Conservation (phyloP, 2,888 invertebrate genomes). For the Sarcophaga caerulescens region DNA sequence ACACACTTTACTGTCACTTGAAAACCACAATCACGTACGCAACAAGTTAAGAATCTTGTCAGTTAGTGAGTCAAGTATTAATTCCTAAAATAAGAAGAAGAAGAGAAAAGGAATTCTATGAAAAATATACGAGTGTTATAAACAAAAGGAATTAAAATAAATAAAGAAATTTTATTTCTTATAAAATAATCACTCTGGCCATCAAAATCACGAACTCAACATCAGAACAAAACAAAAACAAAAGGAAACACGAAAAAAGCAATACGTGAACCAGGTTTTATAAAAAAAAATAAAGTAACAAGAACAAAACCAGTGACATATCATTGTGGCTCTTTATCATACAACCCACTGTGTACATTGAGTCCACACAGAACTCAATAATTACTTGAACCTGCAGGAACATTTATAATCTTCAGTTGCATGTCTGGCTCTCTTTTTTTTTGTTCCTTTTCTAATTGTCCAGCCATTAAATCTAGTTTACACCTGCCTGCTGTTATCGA, state of each 20-base stretch:
- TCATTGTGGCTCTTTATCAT: slow-evolving; percentile 19
- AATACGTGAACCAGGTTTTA: too few species aligned
- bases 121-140: slow-evolving; percentile 37
- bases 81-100: slow-evolving; percentile 8
- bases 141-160: slow-evolving; percentile 17
- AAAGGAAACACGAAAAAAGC: not conserved
- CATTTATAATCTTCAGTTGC: slow-evolving; percentile 16
- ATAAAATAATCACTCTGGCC: slow-evolving; percentile 49
- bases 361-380: not conserved
- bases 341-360: slow-evolving; percentile 12
- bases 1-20: slow-evolving; percentile 45
- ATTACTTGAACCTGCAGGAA: slow-evolving; percentile 5
- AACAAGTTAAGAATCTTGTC: slow-evolving; percentile 68
- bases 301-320: slow-evolving; percentile 23
- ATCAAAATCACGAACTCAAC: slow-evolving; percentile 64
- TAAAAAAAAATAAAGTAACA: not conserved
- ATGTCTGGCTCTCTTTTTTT: slow-evolving; percentile 9
- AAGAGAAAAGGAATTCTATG: slow-evolving; percentile 49
- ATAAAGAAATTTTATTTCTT: slow-evolving; percentile 31
- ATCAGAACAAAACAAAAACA: slow-evolving; percentile 8
- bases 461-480: slow-evolving; percentile 62
- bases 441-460: slow-evolving; percentile 51
- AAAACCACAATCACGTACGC: slow-evolving; percentile 70
- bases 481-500: slow-evolving; percentile 55
- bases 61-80: slow-evolving; percentile 41